Conservation (phyloP, 2,113 vertebrate genomes). For the Triplophysa dalaica region DNA sequence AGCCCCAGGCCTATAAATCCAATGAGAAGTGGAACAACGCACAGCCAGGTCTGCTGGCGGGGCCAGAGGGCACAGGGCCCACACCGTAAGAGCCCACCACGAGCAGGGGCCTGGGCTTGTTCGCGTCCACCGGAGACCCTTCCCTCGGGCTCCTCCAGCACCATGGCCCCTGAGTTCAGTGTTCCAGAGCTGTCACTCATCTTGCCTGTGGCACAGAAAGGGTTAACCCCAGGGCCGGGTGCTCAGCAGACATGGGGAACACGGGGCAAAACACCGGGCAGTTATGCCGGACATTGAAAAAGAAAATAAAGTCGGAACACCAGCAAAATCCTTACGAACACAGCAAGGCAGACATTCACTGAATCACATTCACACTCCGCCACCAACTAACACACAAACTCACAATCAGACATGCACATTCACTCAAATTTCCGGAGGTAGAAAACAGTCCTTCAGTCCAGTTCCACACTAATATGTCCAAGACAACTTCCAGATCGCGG, state of each 20-base stretch:
- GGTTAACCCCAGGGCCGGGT: conserved; percentile 63
- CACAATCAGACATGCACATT: conserved; percentile 53
- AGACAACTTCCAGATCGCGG: conserved; percentile 4
- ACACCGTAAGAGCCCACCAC: conserved; percentile 78
- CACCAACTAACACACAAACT: conserved; percentile 55
- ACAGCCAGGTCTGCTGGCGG: conserved; percentile 92
- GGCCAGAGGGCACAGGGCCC: conserved; percentile 87
- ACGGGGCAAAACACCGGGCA: conserved; percentile 54
- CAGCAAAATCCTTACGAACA: conserved; percentile 56
- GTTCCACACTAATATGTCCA: conserved; percentile 49
- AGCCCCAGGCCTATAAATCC: conserved; percentile 89
- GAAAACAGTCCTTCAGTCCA: conserved; percentile 56
- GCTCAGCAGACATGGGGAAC: conserved; percentile 53
- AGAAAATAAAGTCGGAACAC: conserved; percentile 10
- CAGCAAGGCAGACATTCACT: conserved; percentile 26
- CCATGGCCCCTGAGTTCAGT: conserved; percentile 79
- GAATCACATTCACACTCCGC: conserved; percentile 58
- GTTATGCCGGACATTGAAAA: conserved; percentile 38
- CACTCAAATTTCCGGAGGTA: conserved; percentile 54
- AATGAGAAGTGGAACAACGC: conserved; percentile 88
- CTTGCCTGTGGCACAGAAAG: conserved; percentile 62
- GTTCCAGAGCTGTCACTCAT: conserved; percentile 77
- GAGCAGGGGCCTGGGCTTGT: conserved; percentile 79
- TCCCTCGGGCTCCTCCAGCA: conserved; percentile 77
- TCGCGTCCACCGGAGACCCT: conserved; percentile 69